These are phyloP conservation scores for Petrosia ficiformis DNA, from an alignment of 37 sponge, comb jelly and placozoan species.

Conservation along the genomic window DNA sequence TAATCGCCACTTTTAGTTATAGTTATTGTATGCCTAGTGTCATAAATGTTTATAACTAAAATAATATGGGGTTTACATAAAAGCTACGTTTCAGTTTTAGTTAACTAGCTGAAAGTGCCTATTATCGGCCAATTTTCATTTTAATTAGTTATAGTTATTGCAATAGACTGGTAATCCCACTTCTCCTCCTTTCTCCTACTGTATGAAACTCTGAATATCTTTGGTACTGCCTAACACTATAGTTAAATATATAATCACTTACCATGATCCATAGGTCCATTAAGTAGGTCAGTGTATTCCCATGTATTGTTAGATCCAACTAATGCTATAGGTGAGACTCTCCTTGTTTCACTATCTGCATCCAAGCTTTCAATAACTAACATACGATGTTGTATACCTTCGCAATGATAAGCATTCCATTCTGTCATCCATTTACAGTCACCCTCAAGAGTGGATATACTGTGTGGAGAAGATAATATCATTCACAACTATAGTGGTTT, in stretches of 20 bases:
- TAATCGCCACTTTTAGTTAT: too few species aligned
- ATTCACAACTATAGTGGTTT: too few species aligned
- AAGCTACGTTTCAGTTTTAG: too few species aligned
- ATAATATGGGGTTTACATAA: too few species aligned
- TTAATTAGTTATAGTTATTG: too few species aligned
- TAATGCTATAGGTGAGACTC: slow-evolving; percentile 86
- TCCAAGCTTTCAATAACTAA: slow-evolving; percentile 90
- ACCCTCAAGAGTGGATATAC: slow-evolving; percentile 3
- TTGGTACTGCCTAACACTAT: neutral
- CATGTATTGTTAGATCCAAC: slow-evolving; percentile 70
- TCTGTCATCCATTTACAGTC: slow-evolving; percentile 58
- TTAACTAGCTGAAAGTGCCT: neutral
- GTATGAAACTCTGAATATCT: neutral
- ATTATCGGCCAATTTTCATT: neutral
- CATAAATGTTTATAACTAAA: too few species aligned
- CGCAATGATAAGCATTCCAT: slow-evolving; percentile 73
- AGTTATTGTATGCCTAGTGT: too few species aligned
- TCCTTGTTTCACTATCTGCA: slow-evolving; percentile 80
- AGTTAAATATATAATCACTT: neutral
- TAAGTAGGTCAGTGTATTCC: slow-evolving; percentile 86
- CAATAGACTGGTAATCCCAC: neutral
- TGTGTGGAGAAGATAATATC: too few species aligned
- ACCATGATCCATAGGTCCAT: slow-evolving; percentile 97
- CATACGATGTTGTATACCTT: slow-evolving; percentile 67
- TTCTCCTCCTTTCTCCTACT: too few species aligned